Conservation (phyloP, 2,797 vertebrate species). For the Alectoris magna region DNA sequence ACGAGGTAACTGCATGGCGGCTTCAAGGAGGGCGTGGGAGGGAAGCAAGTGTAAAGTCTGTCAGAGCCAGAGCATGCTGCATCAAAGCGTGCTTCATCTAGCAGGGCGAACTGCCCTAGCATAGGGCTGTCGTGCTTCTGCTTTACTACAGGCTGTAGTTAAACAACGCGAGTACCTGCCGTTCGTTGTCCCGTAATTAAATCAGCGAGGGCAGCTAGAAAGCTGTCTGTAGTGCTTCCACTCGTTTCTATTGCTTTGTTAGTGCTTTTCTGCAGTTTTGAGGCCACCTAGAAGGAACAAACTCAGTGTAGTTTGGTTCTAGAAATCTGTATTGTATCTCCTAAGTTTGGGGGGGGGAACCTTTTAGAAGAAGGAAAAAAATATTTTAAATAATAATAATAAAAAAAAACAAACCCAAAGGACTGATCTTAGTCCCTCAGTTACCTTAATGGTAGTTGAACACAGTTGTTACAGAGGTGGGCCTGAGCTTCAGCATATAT, state of each 20-base stretch:
- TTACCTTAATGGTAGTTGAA: not conserved
- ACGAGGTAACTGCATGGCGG: not conserved
- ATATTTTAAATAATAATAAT: too few relatives aligned
- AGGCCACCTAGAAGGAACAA: not conserved
- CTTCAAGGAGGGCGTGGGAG: not conserved
- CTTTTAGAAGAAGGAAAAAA: too few relatives aligned
- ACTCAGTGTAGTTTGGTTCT: not conserved
- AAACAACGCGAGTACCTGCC: too few relatives aligned
- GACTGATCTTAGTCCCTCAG: rapidly evolving
- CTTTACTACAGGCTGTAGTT: not conserved
- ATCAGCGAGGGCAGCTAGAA: rapidly evolving
- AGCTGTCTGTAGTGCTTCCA: not conserved
- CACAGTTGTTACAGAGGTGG: not conserved
- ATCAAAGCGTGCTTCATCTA: rapidly evolving
- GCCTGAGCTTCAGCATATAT: not conserved
- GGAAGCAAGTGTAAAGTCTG: not conserved
- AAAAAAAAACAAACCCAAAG: too few relatives aligned
- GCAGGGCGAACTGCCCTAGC: rapidly evolving
- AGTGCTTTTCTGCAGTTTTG: not conserved
- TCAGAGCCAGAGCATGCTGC: not conserved
- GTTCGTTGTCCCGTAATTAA: not conserved
- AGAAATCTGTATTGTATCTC: not conserved
- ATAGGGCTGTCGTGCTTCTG: rapidly evolving
- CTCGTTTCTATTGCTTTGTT: not conserved
- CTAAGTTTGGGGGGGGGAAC: not conserved